Conservation (phyloP, 2,797 vertebrate species). For the Enteromius treurensis region DNA sequence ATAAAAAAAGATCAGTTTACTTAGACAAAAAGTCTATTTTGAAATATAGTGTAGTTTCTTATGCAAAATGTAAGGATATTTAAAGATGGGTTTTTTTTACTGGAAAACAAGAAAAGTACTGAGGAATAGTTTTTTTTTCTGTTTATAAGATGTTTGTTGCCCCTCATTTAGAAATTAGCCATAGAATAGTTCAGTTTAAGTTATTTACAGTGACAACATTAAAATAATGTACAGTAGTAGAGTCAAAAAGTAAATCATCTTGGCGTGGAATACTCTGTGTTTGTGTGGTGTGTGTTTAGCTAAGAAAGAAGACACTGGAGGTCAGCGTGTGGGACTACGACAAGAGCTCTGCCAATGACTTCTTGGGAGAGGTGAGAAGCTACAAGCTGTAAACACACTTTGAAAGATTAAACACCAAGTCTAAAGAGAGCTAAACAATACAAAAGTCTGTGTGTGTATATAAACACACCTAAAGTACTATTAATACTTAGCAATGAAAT, state of each 20-base stretch:
- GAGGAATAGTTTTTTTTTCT: background rate
- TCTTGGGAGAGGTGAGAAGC: conserved; percentile 93
- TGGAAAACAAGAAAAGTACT: background rate
- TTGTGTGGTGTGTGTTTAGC: conserved; percentile 74
- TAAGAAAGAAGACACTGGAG: conserved; percentile 97
- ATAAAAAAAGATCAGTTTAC: background rate
- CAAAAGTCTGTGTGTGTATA: background rate
- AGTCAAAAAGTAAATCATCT: conserved; percentile 20
- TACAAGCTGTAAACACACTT: conserved; percentile 6
- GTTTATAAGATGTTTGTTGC: background rate
- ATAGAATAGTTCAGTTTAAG: background rate
- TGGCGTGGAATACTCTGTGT: conserved; percentile 14
- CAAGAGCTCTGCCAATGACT: conserved; percentile 95
- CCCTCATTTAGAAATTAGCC: background rate
- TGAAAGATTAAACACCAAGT: conserved; percentile 11
- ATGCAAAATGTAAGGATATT: background rate
- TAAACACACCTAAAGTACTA: background rate
- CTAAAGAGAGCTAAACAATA: background rate
- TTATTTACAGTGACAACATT: background rate
- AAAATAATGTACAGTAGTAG: background rate
- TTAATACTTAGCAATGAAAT: background rate
- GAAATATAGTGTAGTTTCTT: background rate
- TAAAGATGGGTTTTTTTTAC: background rate
- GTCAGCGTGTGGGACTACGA: conserved; percentile 99
- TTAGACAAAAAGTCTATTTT: background rate